Evolutionary conservation across 2,113 vertebrate species (phyloP).

Genomic region (Austrofundulus limnaeus): DNA sequence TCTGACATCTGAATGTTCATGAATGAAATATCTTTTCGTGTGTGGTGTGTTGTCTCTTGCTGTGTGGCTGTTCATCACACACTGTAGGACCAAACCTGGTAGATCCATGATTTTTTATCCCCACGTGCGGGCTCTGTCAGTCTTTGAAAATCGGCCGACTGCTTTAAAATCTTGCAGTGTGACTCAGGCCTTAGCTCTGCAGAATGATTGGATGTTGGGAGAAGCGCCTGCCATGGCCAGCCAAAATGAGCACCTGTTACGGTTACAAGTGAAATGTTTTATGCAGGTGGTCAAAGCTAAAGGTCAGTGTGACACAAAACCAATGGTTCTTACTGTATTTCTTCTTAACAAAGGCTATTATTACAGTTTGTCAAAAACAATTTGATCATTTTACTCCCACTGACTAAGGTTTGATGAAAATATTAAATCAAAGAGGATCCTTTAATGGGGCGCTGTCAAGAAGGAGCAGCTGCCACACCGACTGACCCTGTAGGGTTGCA

Average conservation of each 20-base stretch:
- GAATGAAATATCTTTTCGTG: no score
- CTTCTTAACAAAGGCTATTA: neutral
- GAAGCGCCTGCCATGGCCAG: neutral
- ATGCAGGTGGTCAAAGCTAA: neutral
- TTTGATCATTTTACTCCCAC: neutral
- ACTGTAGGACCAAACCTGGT: no score
- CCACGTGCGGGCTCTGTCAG: no score
- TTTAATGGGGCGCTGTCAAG: conserved; percentile 25
- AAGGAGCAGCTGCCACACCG: conserved; percentile 58
- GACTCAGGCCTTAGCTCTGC: no score
- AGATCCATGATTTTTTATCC: no score
- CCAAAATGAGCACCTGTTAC: neutral
- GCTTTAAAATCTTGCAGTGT: no score
- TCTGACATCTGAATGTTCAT: no score
- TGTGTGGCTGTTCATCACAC: no score
- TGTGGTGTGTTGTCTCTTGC: no score
- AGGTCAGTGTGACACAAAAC: neutral
- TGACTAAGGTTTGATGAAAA: neutral
- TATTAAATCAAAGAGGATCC: conserved; percentile 1
- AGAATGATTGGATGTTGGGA: neutral
- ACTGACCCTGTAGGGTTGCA: conserved; percentile 61
- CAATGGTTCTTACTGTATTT: neutral
- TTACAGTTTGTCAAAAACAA: neutral
- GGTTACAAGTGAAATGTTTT: neutral
- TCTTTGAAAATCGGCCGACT: no score